phyloP scores from a whole-genome alignment of 2,113 vertebrate genomes.

The Mus musculus region DNA sequence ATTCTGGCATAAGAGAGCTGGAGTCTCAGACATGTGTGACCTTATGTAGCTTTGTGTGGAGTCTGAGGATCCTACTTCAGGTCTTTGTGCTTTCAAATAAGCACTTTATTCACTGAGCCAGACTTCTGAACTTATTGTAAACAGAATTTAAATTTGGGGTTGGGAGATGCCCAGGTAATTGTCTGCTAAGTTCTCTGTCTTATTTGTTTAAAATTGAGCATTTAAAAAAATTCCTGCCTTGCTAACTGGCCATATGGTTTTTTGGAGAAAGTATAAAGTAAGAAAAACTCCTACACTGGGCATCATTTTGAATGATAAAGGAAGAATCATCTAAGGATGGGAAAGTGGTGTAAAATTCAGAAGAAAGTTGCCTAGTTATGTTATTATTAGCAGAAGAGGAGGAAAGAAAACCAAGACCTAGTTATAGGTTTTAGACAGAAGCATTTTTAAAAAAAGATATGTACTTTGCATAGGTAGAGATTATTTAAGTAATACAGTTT shows the following conservation, averaged over 20 bases:
- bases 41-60: too few species aligned
- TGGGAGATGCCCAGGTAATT: neutral
- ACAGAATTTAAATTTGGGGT: constrained; percentile 24
- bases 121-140: neutral
- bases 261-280: constrained; percentile 44
- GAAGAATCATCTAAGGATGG: constrained; percentile 45
- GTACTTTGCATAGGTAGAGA: neutral
- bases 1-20: neutral
- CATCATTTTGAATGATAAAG: constrained; percentile 33
- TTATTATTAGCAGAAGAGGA: constrained; percentile 64
- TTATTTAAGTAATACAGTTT: constrained; percentile 3
- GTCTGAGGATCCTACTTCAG: neutral
- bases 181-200: neutral
- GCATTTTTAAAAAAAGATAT: constrained; percentile 28
- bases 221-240: constrained; percentile 41
- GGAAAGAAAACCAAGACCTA: constrained; percentile 35
- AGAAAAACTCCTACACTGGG: constrained; percentile 53
- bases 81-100: too few species aligned
- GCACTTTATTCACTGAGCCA: neutral
- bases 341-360: constrained; percentile 39
- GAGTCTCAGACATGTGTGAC: neutral
- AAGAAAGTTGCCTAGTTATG: constrained; percentile 1
- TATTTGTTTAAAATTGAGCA: neutral
- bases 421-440: constrained; percentile 18
- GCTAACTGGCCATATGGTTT: constrained; percentile 59